Percentiles rank a stretch among this genome's conserved stretches.
These are phyloP conservation scores for Montifringilla adamsi DNA, from an alignment of 2,113 vertebrate species.

Conservation along the genomic window DNA sequence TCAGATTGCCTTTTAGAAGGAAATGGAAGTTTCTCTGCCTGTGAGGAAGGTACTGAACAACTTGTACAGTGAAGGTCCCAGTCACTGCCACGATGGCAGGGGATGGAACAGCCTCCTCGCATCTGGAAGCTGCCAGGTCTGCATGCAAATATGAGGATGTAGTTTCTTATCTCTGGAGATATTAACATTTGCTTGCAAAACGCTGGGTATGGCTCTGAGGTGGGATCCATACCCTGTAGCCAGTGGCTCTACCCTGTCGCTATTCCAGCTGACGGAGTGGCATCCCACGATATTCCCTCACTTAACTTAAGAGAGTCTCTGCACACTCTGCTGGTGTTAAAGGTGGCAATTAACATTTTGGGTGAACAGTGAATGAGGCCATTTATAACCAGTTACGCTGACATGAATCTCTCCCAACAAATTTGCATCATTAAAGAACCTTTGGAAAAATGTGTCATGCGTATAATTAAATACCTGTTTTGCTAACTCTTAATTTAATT, in stretches of 20 bases:
- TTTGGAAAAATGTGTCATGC: conserved; percentile 53
- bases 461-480: conserved; percentile 62
- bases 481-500: conserved; percentile 59
- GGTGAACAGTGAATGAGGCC: not conserved
- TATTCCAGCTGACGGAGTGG: not conserved
- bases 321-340: not conserved
- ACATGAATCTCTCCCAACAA: conserved; percentile 30
- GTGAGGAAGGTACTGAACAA: not conserved
- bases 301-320: not conserved
- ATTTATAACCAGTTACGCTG: conserved; percentile 5
- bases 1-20: not conserved
- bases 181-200: not conserved
- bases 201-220: not conserved
- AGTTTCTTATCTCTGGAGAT: not conserved
- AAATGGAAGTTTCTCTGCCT: not conserved
- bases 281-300: not conserved
- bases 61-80: not conserved
- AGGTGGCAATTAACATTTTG: not conserved
- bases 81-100: fast-evolving
- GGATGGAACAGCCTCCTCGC: not conserved
- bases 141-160: not conserved
- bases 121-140: not conserved
- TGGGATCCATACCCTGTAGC: not conserved
- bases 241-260: not conserved
- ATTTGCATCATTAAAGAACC: conserved; percentile 50